Base-by-base conservation (phyloP, 2,888 invertebrate genomes). In the Noctua comes region DNA sequence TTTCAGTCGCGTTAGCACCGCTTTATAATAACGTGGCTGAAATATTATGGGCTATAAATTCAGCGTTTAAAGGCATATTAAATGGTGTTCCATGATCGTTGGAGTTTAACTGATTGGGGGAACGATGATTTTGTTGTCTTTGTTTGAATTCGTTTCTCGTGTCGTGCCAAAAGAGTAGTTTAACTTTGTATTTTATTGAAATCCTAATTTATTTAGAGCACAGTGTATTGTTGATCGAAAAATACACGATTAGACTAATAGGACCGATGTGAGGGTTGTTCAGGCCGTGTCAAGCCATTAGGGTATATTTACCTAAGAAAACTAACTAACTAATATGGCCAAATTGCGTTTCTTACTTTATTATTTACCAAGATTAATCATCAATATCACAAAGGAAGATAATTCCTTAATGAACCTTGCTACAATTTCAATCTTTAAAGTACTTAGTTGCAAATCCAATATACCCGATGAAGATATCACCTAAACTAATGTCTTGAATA, bases 11-110 rank as follows among this genome's bases (percentile, higher is more conserved):
- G 40, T 64, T 80, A 84, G 76, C 46, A 48, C 31, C 59, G 71
- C 65, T 66, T 57, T 85, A 74, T 84, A 84, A 84, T 85, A 84
- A 74, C 51, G 57, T 66, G 54, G 46, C 31, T 87, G 87, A 80
- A 76, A 74, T 80, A 85, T 85, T 80, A 76, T 71, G 62, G 72
- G 81, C 62, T n/a, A 74, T 87, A 84, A 85, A 87, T 80, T 84
- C 10, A 59, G 16, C 64, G 72, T 86, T 84, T 86, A 79, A 84
- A 86, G 69, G 73, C 46, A 74, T 86, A 84, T 84, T 86, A 83
- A 84, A 83, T 75, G 84, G 59, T 66, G 51, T 51, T 72, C 84
- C 72, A 48, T 68, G 57, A 80, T 85, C 68, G 71, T 76, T 62
- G 66, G n/a, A 66, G 64, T 68, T 48, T 51, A 68, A 75, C 57